These are phyloP conservation scores for Drosophila carrolli DNA, from an alignment of 1,140 invertebrate genomes.

Conservation along the genomic window DNA sequence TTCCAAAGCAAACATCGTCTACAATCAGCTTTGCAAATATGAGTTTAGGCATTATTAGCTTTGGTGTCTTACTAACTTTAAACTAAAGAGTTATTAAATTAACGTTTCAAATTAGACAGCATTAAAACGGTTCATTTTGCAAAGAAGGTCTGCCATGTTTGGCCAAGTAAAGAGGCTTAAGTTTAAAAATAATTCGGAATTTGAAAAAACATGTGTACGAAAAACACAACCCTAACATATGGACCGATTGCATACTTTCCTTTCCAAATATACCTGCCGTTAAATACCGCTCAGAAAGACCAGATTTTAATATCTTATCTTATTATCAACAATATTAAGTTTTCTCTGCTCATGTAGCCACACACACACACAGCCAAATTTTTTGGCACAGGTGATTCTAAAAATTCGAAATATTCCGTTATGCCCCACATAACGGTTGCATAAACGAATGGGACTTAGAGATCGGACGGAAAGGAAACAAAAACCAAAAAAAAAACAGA, in stretches of 20 bases:
- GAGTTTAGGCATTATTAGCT: too few species aligned
- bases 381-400: conserved; percentile 15
- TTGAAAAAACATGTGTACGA: background rate
- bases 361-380: background rate
- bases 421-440: conserved; percentile 37
- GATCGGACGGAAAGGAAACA: conserved; percentile 17
- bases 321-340: background rate
- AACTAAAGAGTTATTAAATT: too few species aligned
- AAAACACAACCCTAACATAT: background rate
- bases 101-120: too few species aligned
- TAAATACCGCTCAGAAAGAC: background rate
- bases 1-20: too few species aligned
- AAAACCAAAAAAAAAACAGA: background rate
- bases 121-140: too few species aligned
- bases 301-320: conserved; percentile 5
- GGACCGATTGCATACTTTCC: background rate
- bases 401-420: conserved; percentile 36
- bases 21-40: too few species aligned
- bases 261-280: background rate
- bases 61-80: too few species aligned
- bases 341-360: background rate
- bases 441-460: conserved; percentile 16
- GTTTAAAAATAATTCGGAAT: conserved; percentile 1
- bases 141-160: too few species aligned
- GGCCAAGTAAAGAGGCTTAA: background rate